These are phyloP conservation scores for Drosophila planitibia DNA, from an alignment of 2,888 invertebrate species.

Conservation along the genomic window DNA sequence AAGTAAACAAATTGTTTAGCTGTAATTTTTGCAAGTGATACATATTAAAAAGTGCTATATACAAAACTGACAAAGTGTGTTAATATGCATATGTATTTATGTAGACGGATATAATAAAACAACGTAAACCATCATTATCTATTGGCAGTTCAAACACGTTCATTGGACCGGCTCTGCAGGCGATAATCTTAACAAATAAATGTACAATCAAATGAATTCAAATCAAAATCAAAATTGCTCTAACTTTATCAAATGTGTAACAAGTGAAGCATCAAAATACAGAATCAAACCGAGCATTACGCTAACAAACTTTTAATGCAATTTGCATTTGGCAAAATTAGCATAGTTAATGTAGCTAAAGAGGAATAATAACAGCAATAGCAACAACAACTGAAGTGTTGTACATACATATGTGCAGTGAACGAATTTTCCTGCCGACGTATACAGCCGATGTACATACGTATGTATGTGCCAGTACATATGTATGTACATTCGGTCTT, in stretches of 20 bases:
- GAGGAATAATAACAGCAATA: constrained; percentile 8
- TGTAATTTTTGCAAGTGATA: neutral
- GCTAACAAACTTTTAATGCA: constrained; percentile 20
- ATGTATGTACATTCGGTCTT: constrained; percentile 44
- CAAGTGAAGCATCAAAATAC: constrained; percentile 21
- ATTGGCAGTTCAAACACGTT: constrained; percentile 30
- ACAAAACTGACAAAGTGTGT: neutral
- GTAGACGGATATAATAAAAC: constrained; percentile 5
- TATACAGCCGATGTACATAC: constrained; percentile 59
- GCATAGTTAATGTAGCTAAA: constrained; percentile 3
- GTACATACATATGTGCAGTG: constrained; percentile 18
- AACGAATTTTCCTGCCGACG: constrained; percentile 30
- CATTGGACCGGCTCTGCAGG: constrained; percentile 3
- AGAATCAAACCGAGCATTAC: constrained; percentile 1
- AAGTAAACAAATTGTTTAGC: neutral
- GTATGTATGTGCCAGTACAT: constrained; percentile 36
- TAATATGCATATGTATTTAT: neutral
- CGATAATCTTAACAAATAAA: constrained; percentile 8
- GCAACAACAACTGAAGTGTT: constrained; percentile 6
- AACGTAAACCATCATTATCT: constrained; percentile 25
- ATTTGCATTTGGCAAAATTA: constrained; percentile 17
- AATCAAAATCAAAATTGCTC: neutral
- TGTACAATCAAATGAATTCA: constrained; percentile 1
- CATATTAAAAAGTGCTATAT: neutral
- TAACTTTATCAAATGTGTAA: constrained; percentile 22